Conservation (phyloP, 2,888 invertebrate species). For the Noctua fimbriata region DNA sequence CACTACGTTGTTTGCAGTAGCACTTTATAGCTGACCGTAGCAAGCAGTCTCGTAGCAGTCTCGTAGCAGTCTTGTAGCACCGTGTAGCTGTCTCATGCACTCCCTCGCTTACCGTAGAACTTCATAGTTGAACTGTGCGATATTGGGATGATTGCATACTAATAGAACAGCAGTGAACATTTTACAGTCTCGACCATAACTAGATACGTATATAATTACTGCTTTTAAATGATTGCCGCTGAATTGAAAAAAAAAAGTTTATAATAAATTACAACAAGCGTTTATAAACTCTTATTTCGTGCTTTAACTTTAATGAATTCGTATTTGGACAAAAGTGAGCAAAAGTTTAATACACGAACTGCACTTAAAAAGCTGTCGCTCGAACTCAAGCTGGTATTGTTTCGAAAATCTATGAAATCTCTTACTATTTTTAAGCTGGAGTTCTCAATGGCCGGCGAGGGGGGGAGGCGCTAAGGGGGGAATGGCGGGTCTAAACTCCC, state of each 20-base stretch:
- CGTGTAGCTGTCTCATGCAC: not conserved
- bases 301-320: not conserved
- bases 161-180: not conserved
- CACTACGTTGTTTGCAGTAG: not conserved
- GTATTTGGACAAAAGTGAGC: constrained; percentile 1
- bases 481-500: too few relatives aligned
- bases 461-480: too few relatives aligned
- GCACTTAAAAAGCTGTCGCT: constrained; percentile 18
- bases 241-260: too few relatives aligned
- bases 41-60: too few relatives aligned
- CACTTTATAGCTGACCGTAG: not conserved
- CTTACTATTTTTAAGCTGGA: constrained; percentile 28
- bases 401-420: constrained; percentile 21
- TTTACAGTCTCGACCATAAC: too few relatives aligned
- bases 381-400: not conserved
- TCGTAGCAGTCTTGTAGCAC: too few relatives aligned
- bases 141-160: not conserved
- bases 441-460: not conserved
- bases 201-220: too few relatives aligned
- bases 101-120: too few relatives aligned
- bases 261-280: not conserved
- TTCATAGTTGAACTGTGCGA: not conserved
- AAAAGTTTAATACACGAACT: constrained; percentile 9
- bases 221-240: too few relatives aligned
- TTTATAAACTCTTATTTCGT: constrained; percentile 3